Evolutionary conservation across 2,113 vertebrate genomes (phyloP).

Genomic region (Hippocampus comes): DNA sequence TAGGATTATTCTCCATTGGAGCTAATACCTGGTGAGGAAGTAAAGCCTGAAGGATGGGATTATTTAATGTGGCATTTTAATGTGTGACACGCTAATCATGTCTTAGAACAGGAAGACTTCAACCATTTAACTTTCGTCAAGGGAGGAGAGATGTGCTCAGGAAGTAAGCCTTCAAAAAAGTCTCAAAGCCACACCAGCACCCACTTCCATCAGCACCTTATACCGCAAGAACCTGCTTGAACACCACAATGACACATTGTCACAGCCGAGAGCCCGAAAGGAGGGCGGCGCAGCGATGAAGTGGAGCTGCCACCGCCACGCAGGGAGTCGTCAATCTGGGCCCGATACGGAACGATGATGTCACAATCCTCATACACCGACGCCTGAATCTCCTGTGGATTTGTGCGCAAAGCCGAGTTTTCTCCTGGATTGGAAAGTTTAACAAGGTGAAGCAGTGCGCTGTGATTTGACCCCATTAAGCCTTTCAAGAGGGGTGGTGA

Average conservation of each 20-base stretch:
- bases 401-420: slow-evolving; percentile 51
- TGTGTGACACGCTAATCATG: slow-evolving; percentile 95
- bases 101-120: slow-evolving; percentile 86
- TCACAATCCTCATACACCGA: slow-evolving; percentile 46
- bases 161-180: slow-evolving; percentile 62
- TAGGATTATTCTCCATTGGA: slow-evolving; percentile 94
- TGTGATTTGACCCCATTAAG: slow-evolving; percentile 23
- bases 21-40: slow-evolving; percentile 99
- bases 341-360: slow-evolving; percentile 48
- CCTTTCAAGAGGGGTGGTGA: not conserved
- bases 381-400: slow-evolving; percentile 50
- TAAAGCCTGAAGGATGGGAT: slow-evolving; percentile 99
- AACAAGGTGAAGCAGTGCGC: slow-evolving; percentile 52
- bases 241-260: slow-evolving; percentile 72
- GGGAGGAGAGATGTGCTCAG: slow-evolving; percentile 55
- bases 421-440: slow-evolving; percentile 40
- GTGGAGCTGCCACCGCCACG: slow-evolving; percentile 16
- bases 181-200: slow-evolving; percentile 3
- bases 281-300: slow-evolving; percentile 38
- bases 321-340: slow-evolving; percentile 48
- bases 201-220: slow-evolving; percentile 32
- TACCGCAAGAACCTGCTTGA: slow-evolving; percentile 59
- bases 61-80: slow-evolving; percentile 97
- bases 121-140: slow-evolving; percentile 76
- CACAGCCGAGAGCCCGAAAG: slow-evolving; percentile 25